Evolutionary conservation across 1,140 invertebrate genomes (phyloP), one percentile per base, ranked within the genome.

Genomic region (Heterodera schachtii): DNA sequence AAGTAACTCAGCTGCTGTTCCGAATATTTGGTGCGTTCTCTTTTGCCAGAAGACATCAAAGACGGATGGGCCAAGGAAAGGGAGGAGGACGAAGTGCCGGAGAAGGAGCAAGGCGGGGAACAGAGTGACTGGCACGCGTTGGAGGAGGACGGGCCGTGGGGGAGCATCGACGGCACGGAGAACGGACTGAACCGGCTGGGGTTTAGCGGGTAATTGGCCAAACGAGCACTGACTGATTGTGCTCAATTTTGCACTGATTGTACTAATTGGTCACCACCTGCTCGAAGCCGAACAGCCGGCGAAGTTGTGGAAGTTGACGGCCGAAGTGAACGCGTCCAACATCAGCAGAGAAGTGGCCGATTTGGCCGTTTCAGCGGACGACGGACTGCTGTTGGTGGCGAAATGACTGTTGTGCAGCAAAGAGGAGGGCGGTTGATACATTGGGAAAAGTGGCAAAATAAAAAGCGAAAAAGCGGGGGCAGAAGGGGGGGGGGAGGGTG

Each of bases 11-110:
- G 47, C 66, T 78, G 77, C 7, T 31, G n/a, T 43, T 78, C 77
- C 21, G 77, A 64, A 21, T 78, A 78, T 78, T 78, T 78, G 11
- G 77, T 78, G 66, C 77, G 66, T 49, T 78, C 77, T 9, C 77
- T 64, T 69, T 78, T 21, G 46, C 69, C 69, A 71, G 41, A 41
- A 41, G 31, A 21, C 31, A 71, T 31, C 21, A 46, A 19, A 2
- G 57, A 19, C 11, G 57, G 11, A 19, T 64, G 57, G 0, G 57
- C 13, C 5, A 64, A 8, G 16, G 46, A 41, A 44, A 19, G 41
- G 44, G 21, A 9, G 21, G 70, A n/a, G 19, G 77, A 52, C 21
- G 57, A 78, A 78, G 31, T 46, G 47, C 66, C 46, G 21, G 69
- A 78, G 31, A 52, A 69, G 4, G 41, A 76, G 47, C 46, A 76